Base-by-base conservation (phyloP, 2,797 vertebrate genomes). In the Lates japonicus region DNA sequence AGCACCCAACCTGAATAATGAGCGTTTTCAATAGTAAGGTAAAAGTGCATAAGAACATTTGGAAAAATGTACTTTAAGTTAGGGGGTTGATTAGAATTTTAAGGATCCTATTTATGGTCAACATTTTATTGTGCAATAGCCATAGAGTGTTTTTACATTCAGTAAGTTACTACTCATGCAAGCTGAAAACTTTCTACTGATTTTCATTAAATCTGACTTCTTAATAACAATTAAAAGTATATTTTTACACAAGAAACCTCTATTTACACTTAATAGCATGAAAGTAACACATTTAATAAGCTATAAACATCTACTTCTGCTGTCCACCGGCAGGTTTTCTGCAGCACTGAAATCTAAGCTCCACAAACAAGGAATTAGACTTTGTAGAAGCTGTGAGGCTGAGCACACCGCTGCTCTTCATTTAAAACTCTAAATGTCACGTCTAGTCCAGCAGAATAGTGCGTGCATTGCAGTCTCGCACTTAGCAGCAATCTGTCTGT, bases 401-500 rank as follows among this genome's bases (percentile, higher is more conserved):
- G 52, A 72, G 73, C 74, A 75, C 68, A 39, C 48, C 11, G 19
- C 82, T 85, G 88, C 81, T 85, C 76, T 64, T 80, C 76, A 74
- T 86, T 84, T 82, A 74, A 76, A 83, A 77, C 70, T 82, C 69
- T 61, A 85, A 88, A 91, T 84, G 80, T 85, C 86, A 78, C 33
- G 70, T 62, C 66, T 69, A 66, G 25, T 58, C 25, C 25, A 29
- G 78, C 81, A 48, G 76, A 52, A 48, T n/a, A n/a, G n/a, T n/a
- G n/a, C n/a, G n/a, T 61, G 80, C 87, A 58, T 68, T 35, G 64
- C 85, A 74, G 46, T 88, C 75, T 81, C 66, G 78, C 85, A 87
- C 78, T 90, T 86, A 86, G 64, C 78, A 63, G 62, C 74, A 64
- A 67, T 85, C 77, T 76, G 74, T 73, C 68, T 72, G 68, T 4